Base-by-base conservation (phyloP, 2,797 vertebrate genomes). In the Garrulus glandarius region DNA sequence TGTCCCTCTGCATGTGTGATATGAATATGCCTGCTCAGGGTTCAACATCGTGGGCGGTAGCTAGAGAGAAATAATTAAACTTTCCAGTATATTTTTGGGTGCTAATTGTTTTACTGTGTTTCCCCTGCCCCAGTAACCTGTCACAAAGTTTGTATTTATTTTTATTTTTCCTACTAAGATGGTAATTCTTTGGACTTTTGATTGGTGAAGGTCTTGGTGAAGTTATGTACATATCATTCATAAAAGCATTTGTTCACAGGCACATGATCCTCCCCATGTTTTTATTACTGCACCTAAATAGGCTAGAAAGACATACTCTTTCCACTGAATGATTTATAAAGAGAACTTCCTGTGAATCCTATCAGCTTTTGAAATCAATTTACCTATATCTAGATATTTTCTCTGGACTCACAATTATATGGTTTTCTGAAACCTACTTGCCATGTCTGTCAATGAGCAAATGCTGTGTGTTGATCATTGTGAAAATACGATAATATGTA, bases 151-250 rank as follows among this genome's bases (percentile, higher is more conserved):
- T 68, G 57, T 47, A 23, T 41, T 84, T 2, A 5, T 44, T 39
- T 80, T 47, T 39, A 3, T 21, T 75, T 93, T 75, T 61, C 18
- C 18, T 22, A 9, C 11, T 39, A 32, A 76, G 37, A 30, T 37
- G 14, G 3, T 21, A 67, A 53, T 47, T 67, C 6, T 43, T 67
- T 52, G 8, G 68, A 10, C 22, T 36, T 90, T 14, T 30, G n/a
- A n/a, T n/a, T n/a, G n/a, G n/a, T n/a, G n/a, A n/a, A 68, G 30
- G 19, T 68, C 39, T 50, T 8, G 2, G 10, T 74, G 49, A 50
- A 46, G 5, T 71, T 67, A 49, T 30, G 0, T 1, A 3, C 4
- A 6, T 47, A 72, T 37, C 0, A 1, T 46, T 87, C 6, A 17
- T 43, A 34, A 81, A 70, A 89, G 1, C 5, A 17, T 39, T 43